Evolutionary conservation across 1,140 invertebrate genomes (phyloP), one percentile per base, ranked within the genome.

Genomic region (Drosophila chauvacae): DNA sequence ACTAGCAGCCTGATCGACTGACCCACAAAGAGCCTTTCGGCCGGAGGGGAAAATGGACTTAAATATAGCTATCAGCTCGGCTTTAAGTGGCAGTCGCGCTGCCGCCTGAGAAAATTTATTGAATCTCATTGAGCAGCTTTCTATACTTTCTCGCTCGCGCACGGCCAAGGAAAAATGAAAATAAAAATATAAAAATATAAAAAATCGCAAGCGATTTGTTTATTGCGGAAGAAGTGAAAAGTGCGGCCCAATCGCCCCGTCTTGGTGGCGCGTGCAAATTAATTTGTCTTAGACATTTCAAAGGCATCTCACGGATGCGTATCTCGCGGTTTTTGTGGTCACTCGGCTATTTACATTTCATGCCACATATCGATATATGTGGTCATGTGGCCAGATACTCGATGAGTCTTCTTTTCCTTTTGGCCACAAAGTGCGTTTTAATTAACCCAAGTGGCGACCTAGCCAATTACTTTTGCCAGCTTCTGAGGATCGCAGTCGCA

Each of bases 101-200:
- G 47, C 55, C 61, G 79, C 65, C 61, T 73, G 62, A 48, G 73
- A 61, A 81, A 88, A 88, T 88, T 88, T 88, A 88, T 88, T 88
- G 85, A 88, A 90, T 85, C 74, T 81, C 84, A 88, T 88, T 85
- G 61, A 85, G 80, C 85, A 90, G 85, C 85, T 88, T 88, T 88
- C 85, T 88, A 81, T 90, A 84, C 60, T 73, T 80, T 73, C 77
- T 56, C 68, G 65, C 66, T 61, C 77, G 50, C 70, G 63, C 55
- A 39, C 26, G 48, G 47, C 39, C 35, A 9, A 6, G 63, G 62
- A 68, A 53, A 18, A n/a, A 35, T 9, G 14, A n/a, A 33, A 60
- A 33, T 16, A 16, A 47, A 47, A 47, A 60, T 10, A 30, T 30
- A 44, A 18, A 23, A 14, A 39, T 35, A 55, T 51, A 61, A 41